Percentiles rank a stretch among this genome's conserved stretches.
These are phyloP conservation scores for Caloenas nicobarica DNA, from an alignment of 2,113 vertebrate genomes.

Conservation along the genomic window DNA sequence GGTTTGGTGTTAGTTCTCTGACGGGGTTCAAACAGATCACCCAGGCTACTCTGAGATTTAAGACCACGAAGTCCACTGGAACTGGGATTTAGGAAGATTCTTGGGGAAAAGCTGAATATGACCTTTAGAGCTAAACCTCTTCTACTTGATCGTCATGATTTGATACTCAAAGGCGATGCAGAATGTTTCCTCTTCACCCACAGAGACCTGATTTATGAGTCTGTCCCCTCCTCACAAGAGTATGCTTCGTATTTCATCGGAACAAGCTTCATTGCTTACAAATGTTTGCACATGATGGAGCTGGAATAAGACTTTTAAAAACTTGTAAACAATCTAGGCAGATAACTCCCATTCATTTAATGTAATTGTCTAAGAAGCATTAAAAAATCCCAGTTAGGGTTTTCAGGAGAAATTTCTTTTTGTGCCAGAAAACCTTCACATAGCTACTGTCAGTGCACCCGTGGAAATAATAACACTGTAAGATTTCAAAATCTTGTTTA, in stretches of 20 bases:
- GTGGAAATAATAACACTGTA: not conserved
- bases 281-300: not conserved
- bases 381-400: not conserved
- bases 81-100: not conserved
- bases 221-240: not conserved
- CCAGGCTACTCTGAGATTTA: not conserved
- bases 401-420: not conserved
- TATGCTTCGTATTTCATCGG: not conserved
- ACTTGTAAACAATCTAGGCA: not conserved
- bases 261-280: not conserved
- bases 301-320: not conserved
- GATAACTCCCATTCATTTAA: not conserved
- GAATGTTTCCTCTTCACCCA: not conserved
- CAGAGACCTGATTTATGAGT: not conserved
- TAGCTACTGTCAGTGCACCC: not conserved
- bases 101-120: not conserved
- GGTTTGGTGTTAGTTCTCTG: not conserved
- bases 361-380: not conserved
- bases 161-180: not conserved
- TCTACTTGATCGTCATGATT: not conserved
- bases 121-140: not conserved
- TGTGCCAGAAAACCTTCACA: not conserved
- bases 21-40: not conserved
- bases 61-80: not conserved
- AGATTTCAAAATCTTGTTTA: constrained; percentile 36